Evolutionary conservation across 2,113 vertebrate species (phyloP), one percentile per base, ranked within the genome.

Genomic region (Danio rerio): DNA sequence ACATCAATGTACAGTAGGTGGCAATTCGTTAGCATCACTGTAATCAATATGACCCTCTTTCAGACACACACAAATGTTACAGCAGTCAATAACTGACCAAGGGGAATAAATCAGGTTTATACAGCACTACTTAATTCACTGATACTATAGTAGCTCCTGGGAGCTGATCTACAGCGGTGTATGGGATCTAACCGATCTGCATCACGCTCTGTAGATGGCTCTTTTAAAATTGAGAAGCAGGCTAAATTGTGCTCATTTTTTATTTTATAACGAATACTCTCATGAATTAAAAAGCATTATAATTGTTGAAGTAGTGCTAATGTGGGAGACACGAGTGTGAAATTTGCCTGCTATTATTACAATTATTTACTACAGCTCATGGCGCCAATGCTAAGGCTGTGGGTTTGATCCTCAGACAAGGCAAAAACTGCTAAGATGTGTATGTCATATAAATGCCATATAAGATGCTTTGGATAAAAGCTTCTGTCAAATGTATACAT

Each of bases 41-140:
- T 53, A 79, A 79, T 79, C 61, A 79, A 79, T 66, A 66, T 15
- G 50, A 78, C 21, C 31, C 31, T 6, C 12, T 7, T 77, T 77
- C 58, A 45, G 47, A 53, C 49, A 79, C 77, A 66, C 49, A 0
- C 49, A 49, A 18, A 47, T 52, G 21, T 53, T 12, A 5, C 45
- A 66, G 74, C 47, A 83, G 90, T 94, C 92, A 72, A 94, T 94
- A 88, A 84, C 66, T 70, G 78, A 78, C 72, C 87, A 85, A 89
- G 80, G 86, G 74, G 83, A 86, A 90, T 94, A 94, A 94, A 94
- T 93, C 93, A 90, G 89, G 80, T 91, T 90, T 88, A 88, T 91
- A 89, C 86, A 88, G 50, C 65, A 81, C 86, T 89, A 88, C 86
- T 93, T 92, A 89, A 91, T 91, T 92, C 88, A 86, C 82, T 85